phyloP scores from a whole-genome alignment of 2,797 vertebrate species.

The Manis javanica region DNA sequence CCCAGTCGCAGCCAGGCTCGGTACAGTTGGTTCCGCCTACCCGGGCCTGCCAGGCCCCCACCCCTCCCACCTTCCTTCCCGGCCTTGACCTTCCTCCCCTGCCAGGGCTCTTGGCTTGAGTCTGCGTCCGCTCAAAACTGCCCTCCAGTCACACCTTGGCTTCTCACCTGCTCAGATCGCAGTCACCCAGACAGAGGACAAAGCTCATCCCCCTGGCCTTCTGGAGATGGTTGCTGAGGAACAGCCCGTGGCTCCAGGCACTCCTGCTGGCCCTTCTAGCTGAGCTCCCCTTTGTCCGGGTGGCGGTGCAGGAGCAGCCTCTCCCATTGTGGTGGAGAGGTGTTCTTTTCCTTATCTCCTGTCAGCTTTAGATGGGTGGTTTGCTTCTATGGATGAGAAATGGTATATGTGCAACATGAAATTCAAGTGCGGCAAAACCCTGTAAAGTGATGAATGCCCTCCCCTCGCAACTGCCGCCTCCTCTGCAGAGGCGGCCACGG shows the following conservation, averaged over 20 bases:
- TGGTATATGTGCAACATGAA: not conserved
- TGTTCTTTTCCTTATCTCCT: not conserved
- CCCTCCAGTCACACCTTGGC: too few relatives aligned
- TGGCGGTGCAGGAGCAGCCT: too few relatives aligned
- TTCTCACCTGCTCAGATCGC: too few relatives aligned
- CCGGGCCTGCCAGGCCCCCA: not conserved
- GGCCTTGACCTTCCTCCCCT: too few relatives aligned
- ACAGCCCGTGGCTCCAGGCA: too few relatives aligned
- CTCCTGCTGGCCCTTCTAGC: not conserved
- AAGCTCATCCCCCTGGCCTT: not conserved
- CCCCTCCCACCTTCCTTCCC: too few relatives aligned
- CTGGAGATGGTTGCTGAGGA: not conserved
- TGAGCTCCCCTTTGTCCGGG: not conserved
- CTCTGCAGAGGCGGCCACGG: not conserved
- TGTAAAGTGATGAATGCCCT: accelerated
- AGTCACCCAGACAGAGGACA: not conserved
- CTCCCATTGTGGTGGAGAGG: not conserved
- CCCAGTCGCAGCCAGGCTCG: too few relatives aligned
- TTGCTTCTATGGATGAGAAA: not conserved
- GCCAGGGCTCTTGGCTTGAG: accelerated
- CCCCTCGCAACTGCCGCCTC: not conserved
- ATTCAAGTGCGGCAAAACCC: accelerated
- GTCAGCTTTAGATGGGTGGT: not conserved
- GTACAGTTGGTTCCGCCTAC: too few relatives aligned
- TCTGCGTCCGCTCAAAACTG: accelerated